Conservation (phyloP, 2,113 vertebrate species). For the Dascyllus trimaculatus region DNA sequence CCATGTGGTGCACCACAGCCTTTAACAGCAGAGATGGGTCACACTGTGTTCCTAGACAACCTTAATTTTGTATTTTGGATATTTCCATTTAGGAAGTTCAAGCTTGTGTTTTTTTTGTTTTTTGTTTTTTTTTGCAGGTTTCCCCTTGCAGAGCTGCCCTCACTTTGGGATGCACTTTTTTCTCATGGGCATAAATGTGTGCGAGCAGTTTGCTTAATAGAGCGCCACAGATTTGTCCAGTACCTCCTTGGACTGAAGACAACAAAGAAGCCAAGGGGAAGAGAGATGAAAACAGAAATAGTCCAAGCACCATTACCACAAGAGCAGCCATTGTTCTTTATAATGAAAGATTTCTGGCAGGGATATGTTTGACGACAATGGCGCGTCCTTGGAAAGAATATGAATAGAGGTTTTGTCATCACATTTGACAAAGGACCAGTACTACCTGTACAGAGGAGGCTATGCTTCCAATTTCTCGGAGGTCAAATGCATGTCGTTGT, state of each 20-base stretch:
- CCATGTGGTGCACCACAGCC: slow-evolving; percentile 10
- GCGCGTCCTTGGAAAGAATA: slow-evolving; percentile 66
- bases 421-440: slow-evolving; percentile 65
- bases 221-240: slow-evolving; percentile 10
- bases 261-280: slow-evolving; percentile 36
- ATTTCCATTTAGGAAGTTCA: not conserved
- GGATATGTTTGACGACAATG: slow-evolving; percentile 60
- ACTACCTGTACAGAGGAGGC: slow-evolving; percentile 59
- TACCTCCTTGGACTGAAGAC: slow-evolving; percentile 32
- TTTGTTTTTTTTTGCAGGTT: not conserved
- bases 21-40: slow-evolving; percentile 18
- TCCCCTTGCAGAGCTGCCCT: slow-evolving; percentile 3
- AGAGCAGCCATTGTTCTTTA: slow-evolving; percentile 57
- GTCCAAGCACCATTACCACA: slow-evolving; percentile 40
- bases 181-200: slow-evolving; percentile 1
- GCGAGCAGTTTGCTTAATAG: slow-evolving; percentile 29
- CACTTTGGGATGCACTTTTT: slow-evolving; percentile 23
- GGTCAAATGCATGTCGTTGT: slow-evolving; percentile 57
- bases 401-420: slow-evolving; percentile 64
- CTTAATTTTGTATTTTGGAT: not conserved
- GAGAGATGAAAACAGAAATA: slow-evolving; percentile 39
- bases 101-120: not conserved
- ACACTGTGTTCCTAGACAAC: slow-evolving; percentile 4
- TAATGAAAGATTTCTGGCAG: slow-evolving; percentile 50
- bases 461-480: slow-evolving; percentile 50